phyloP scores from a whole-genome alignment of 2,113 vertebrate genomes.

The Onychorhynchus coronatus region DNA sequence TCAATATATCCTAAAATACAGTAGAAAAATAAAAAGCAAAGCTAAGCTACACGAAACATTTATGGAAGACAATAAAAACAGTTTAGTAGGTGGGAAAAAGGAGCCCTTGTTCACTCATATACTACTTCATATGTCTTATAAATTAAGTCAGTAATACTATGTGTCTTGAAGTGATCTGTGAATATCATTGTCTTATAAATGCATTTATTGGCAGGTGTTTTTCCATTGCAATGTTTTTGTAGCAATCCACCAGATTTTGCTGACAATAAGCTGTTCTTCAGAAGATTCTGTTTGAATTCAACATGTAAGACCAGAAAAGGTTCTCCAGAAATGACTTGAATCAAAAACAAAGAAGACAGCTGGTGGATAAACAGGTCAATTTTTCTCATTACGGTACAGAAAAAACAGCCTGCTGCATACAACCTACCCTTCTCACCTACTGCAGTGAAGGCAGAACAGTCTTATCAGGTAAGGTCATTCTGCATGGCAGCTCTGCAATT shows the following conservation, averaged over 20 bases:
- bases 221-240: not conserved
- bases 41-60: not conserved
- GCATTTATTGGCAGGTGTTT: not conserved
- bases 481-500: constrained; percentile 22
- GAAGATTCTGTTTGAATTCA: not conserved
- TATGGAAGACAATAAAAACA: not conserved
- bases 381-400: constrained; percentile 69
- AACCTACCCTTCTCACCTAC: constrained; percentile 52
- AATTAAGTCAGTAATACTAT: not conserved
- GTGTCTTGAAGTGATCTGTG: not conserved
- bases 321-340: constrained; percentile 32
- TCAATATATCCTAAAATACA: not conserved
- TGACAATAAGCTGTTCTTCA: not conserved
- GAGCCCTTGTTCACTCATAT: not conserved
- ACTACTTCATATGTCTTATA: not conserved
- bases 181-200: not conserved
- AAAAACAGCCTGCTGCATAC: not conserved
- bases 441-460: constrained; percentile 44
- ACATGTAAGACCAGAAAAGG: not conserved
- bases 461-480: constrained; percentile 63
- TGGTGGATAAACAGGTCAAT: constrained; percentile 64
- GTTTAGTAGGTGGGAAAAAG: not conserved
- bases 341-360: constrained; percentile 54
- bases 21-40: not conserved
- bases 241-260: not conserved